Base-by-base conservation (phyloP, 92 coral and sea anemone genomes). In the Plumapathes pennacea region DNA sequence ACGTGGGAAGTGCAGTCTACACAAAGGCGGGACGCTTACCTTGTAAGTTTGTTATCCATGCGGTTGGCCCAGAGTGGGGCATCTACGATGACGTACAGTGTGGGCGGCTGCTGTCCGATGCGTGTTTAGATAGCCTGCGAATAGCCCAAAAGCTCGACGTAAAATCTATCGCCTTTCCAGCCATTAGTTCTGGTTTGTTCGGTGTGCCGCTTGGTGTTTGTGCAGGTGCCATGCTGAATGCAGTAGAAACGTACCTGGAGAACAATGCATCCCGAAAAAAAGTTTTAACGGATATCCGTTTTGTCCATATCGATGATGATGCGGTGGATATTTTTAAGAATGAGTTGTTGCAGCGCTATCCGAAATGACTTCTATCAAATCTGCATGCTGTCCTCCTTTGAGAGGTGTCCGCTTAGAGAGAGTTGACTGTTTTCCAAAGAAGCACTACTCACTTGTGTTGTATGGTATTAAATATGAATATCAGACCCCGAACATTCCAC, bases 81-180 rank as follows among this genome's bases (percentile, higher is more conserved):
- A 45, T 67, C 8, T 83, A 74, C 10, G 15, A 27, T 5, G 47
- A 22, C n/a, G 67, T 64, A 0, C 18, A 38, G 0, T 39, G 71
- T 5, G 32, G 33, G 23, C 19, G 38, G 13, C 56, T 64, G 22
- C 64, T 78, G 14, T 45, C 73, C 1, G 59, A 67, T 30, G 71
- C 81, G 2, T 74, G 76, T 17, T 36, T 68, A 3, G 36, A 53
- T 23, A 77, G 95, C 44, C 84, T 90, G 20, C 45, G 46, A 2
- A 9, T 29, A n/a, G 82, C 88, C 4, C 38, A 71, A 6, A 9
- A 21, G 1, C 31, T 33, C 39, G 29, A 46, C 0, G 44, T 64
- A 13, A 70, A 50, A 12, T 77, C 95, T 11, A 69, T 90, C 20
- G 89, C 97, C n/a, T 36, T 90, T 6, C 97, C 97, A 48, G 97